Percentiles rank a stretch among this genome's conserved stretches.
These are phyloP conservation scores for Cebidichthys violaceus DNA, from an alignment of 2,113 vertebrate species.

Conservation along the genomic window DNA sequence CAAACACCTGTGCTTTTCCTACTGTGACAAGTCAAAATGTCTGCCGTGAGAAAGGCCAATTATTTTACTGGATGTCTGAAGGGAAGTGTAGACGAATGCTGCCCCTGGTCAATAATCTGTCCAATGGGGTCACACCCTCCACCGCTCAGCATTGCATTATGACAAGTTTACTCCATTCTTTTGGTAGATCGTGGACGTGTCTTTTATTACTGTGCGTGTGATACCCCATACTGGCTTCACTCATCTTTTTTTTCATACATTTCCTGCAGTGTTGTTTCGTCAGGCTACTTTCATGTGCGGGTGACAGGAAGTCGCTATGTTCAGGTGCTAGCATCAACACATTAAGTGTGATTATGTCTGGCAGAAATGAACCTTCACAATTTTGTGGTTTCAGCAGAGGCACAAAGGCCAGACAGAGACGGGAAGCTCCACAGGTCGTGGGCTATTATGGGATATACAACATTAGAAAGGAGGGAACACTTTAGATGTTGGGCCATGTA, in stretches of 20 bases:
- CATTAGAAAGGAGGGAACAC: conserved; percentile 23
- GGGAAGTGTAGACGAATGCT: background rate
- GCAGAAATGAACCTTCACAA: background rate
- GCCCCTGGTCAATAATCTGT: background rate
- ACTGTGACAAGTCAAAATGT: background rate
- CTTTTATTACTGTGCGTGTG: background rate
- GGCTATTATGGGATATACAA: conserved; percentile 48
- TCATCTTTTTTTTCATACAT: too few relatives aligned
- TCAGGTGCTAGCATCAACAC: background rate
- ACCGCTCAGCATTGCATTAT: background rate
- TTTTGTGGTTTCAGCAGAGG: background rate
- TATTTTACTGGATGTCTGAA: background rate
- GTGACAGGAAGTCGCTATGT: too few relatives aligned
- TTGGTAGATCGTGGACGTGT: background rate
- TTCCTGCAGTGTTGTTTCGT: too few relatives aligned
- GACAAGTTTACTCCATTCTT: background rate
- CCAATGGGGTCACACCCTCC: too few relatives aligned
- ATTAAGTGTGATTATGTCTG: background rate
- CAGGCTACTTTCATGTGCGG: background rate
- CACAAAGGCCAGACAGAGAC: background rate
- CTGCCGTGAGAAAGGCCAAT: background rate
- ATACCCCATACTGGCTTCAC: too few relatives aligned
- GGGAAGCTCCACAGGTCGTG: conserved; percentile 2
- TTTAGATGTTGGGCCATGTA: conserved; percentile 36
- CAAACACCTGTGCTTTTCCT: background rate